Base-by-base conservation (phyloP, 2,888 invertebrate species). In the Entomobrya multifasciata region DNA sequence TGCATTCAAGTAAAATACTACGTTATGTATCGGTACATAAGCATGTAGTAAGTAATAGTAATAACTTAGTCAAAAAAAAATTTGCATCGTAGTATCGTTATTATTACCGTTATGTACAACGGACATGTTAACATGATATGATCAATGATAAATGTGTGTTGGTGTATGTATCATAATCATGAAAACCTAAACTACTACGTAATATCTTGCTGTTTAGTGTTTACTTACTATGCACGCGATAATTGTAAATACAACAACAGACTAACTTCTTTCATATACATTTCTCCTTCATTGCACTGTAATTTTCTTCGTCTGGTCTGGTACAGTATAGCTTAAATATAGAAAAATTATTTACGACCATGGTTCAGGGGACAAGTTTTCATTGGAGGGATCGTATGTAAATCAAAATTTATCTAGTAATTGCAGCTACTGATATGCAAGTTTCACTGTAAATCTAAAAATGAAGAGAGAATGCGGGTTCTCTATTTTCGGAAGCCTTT, bases 401-500 rank as follows among this genome's bases (percentile, higher is more conserved):
- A 11, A 15, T n/a, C 49, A 49, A 13, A 15, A 49, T n/a, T 11
- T 49, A 15, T 11, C 49, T 11, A 65, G 17, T 5, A 67, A 44
- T 67, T 44, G 44, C 41, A 41, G 13, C 22, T 25, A n/a, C 52
- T 15, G n/a, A n/a, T 13, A 4, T 44, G 20, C 10, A 17, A 20
- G n/a, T 55, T 10, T 8, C 55, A 17, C 25, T 25, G 3, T 13
- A 25, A 25, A 25, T 27, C 11, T 52, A 55, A 76, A 76, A 76
- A 76, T 70, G 25, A 83, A 65, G 52, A 65, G 70, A n/a, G n/a
- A 67, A 36, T 4, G 8, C 36, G 36, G 4, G 52, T 62, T 79
- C 83, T 74, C 79, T 79, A 78, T 78, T 85, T 79, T 85, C 27
- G 78, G 85, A 85, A 85, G 70, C 55, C 55, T 55, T 76, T 65